Base-by-base conservation (phyloP, 2,113 vertebrate species). In the Microtus montanus region DNA sequence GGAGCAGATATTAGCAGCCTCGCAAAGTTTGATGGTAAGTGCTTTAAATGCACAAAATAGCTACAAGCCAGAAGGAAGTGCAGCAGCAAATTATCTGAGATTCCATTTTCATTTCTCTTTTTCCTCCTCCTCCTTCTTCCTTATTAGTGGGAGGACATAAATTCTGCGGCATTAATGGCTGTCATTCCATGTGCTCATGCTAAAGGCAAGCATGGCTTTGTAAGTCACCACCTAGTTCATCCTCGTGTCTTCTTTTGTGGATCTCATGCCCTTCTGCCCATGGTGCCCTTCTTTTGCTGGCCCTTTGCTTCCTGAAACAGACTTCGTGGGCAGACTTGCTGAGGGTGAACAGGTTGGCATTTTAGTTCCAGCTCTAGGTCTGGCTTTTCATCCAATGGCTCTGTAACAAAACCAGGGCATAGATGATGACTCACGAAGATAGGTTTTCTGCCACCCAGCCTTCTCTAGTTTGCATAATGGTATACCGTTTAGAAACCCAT, bases 1-100 rank as follows among this genome's bases (percentile, higher is more conserved):
- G 98, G 98, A 96, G 96, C 97, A 63, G 98, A 98, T 89, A 97
- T 98, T 85, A 96, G 95, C 86, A 97, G 96, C 90, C 98, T 99
- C 93, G 98, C 98, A 58, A 95, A 98, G 15, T 99, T 99, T 98
- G 98, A 99, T 95, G 98, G 99, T 99, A 98, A 98, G 97, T 97
- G 13, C 89, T 90, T 93, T 64, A 92, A 94, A 68, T 0, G 75
- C 58, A 70, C 17, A 66, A 77, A 96, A 38, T 89, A 89, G 84
- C 78, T 87, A 75, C 84, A 92, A 95, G 89, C 49, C n/a, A 14
- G 93, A 93, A 93, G 84, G 68, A 41, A 87, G 49, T 38, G 14
- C 66, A 87, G 91, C 11, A 94, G 90, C 17, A 52, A 91, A 84
- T 83, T 61, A 92, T 87, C 71, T 77, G 70, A 95, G 75, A 89